Evolutionary conservation across 1,140 invertebrate species (phyloP).

Genomic region (Drosophila nigrodunni): DNA sequence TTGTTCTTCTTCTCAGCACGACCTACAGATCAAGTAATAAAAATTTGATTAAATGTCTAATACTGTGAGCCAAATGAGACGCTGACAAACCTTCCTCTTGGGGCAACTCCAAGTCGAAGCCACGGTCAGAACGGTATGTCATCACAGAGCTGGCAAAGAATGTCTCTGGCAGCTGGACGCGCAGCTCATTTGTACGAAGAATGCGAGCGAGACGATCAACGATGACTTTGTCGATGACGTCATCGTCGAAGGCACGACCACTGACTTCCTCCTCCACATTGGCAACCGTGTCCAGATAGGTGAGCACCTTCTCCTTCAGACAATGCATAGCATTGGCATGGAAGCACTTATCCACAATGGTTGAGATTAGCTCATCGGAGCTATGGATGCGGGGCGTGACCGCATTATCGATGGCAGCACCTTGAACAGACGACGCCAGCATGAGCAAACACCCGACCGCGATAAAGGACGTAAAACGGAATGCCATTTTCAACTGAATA

Average conservation of each 20-base stretch:
- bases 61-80: background rate
- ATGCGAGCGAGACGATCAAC: conserved; percentile 89
- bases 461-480: conserved; percentile 77
- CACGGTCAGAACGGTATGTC: conserved; percentile 88
- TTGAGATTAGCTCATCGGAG: conserved; percentile 89
- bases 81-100: conserved; percentile 85
- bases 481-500: conserved; percentile 61
- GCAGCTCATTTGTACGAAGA: conserved; percentile 89
- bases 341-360: conserved; percentile 90
- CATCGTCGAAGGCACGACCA: conserved; percentile 85
- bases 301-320: conserved; percentile 90
- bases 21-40: conserved; percentile 44
- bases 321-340: conserved; percentile 88
- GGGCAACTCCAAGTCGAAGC: conserved; percentile 87
- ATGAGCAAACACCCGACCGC: conserved; percentile 83
- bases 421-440: conserved; percentile 83
- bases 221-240: conserved; percentile 90
- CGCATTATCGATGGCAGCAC: conserved; percentile 86
- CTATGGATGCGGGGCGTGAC: conserved; percentile 86
- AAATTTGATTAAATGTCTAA: conserved; percentile 24
- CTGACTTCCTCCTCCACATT: conserved; percentile 88
- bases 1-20: conserved; percentile 87
- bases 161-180: conserved; percentile 89
- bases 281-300: conserved; percentile 89
- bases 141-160: conserved; percentile 89